phyloP scores from a whole-genome alignment of 2,113 vertebrate genomes.

The Tiliqua scincoides region DNA sequence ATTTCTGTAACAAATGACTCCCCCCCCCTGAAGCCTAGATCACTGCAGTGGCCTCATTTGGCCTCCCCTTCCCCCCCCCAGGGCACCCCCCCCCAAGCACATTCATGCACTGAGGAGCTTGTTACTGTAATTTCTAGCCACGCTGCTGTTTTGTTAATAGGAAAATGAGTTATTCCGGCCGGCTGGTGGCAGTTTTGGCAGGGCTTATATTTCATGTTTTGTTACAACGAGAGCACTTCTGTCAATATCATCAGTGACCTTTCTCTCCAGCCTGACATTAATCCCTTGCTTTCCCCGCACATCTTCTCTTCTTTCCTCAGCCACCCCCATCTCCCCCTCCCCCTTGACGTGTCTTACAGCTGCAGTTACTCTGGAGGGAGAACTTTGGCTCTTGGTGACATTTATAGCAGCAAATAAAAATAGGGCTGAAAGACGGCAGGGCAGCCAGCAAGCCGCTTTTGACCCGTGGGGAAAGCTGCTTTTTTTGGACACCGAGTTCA shows the following conservation, averaged over 20 bases:
- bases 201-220: not conserved
- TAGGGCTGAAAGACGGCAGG: not conserved
- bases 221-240: not conserved
- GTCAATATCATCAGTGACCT: not conserved
- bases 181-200: not conserved
- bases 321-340: not conserved
- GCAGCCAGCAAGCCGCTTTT: not conserved
- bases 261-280: conserved; percentile 13
- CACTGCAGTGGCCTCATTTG: not conserved
- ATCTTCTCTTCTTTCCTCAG: not conserved
- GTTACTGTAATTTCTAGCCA: not conserved
- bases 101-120: not conserved
- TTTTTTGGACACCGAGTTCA: not conserved
- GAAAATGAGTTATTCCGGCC: conserved; percentile 27
- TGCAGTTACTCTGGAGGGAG: conserved; percentile 7
- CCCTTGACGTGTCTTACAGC: not conserved
- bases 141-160: conserved; percentile 28
- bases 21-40: not conserved
- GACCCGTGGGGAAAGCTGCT: no score
- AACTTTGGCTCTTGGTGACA: not conserved
- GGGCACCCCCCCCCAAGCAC: no score
- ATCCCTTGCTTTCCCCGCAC: not conserved
- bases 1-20: not conserved
- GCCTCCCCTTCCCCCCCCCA: no score
- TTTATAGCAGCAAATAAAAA: conserved; percentile 7